phyloP scores from a whole-genome alignment of 2,888 invertebrate species.

The Calameuta pallipes region DNA sequence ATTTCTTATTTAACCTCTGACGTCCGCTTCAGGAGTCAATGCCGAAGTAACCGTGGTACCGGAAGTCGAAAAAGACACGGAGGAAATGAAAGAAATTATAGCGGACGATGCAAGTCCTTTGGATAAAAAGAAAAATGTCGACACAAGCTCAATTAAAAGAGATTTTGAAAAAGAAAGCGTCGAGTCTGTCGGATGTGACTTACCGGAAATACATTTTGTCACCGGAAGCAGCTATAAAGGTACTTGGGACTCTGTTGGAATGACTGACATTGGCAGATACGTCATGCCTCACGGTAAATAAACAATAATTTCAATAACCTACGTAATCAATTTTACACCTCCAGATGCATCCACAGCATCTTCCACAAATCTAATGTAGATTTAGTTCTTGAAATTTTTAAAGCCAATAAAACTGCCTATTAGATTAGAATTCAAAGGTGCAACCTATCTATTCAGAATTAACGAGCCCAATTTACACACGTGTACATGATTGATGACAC shows the following conservation, averaged over 20 bases:
- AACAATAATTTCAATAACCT: neutral
- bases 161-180: neutral
- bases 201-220: slow-evolving; percentile 53
- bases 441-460: neutral
- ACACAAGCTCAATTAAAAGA: neutral
- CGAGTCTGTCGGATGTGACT: neutral
- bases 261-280: slow-evolving; percentile 73
- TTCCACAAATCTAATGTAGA: neutral
- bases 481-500: neutral
- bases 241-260: slow-evolving; percentile 71
- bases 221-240: slow-evolving; percentile 73
- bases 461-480: neutral
- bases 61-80: neutral
- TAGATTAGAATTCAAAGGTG: neutral
- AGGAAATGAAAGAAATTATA: neutral
- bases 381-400: no score
- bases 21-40: neutral
- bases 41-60: neutral
- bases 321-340: neutral
- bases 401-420: neutral
- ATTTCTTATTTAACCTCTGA: neutral
- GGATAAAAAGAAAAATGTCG: neutral
- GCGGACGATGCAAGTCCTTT: neutral
- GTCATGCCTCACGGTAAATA: slow-evolving; percentile 71
- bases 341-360: neutral